Conservation (phyloP, 2,888 invertebrate genomes). For the Macaria notata region DNA sequence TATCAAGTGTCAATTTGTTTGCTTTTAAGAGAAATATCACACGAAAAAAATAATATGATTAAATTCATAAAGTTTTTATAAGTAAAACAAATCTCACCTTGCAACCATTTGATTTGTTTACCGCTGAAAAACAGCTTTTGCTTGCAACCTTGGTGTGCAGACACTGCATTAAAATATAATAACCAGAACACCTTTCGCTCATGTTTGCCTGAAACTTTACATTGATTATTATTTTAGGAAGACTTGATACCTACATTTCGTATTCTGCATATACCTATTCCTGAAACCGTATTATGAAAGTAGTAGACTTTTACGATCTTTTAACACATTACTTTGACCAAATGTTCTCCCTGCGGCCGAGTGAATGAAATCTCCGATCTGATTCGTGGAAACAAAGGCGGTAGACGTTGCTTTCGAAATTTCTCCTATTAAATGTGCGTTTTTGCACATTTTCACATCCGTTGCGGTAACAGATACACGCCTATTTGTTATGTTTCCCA, state of each 20-base stretch:
- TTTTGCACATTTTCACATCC: slow-evolving; percentile 20
- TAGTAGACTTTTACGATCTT: too few relatives aligned
- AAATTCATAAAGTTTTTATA: not conserved
- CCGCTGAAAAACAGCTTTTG: slow-evolving; percentile 14
- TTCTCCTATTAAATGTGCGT: slow-evolving; percentile 32
- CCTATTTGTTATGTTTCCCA: slow-evolving; percentile 3
- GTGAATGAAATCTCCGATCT: slow-evolving; percentile 11
- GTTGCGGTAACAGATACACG: slow-evolving; percentile 8
- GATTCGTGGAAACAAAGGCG: slow-evolving; percentile 26
- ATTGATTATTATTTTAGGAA: too few relatives aligned
- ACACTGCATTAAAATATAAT: slow-evolving; percentile 9
- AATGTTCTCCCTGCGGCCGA: not conserved
- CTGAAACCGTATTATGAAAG: too few relatives aligned
- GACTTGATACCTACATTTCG: too few relatives aligned
- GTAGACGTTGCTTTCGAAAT: slow-evolving; percentile 24
- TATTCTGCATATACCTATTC: too few relatives aligned
- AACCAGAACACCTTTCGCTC: not conserved
- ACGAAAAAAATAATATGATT: too few relatives aligned
- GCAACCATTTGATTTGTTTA: slow-evolving; percentile 22
- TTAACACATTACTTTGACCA: not conserved
- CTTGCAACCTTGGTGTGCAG: slow-evolving; percentile 17
- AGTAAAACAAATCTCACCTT: slow-evolving; percentile 18
- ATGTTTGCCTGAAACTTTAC: not conserved
- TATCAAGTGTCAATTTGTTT: too few relatives aligned
- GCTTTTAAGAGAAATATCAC: too few relatives aligned